Conservation (phyloP, 2,888 invertebrate species). For the Tipula vernalis region DNA sequence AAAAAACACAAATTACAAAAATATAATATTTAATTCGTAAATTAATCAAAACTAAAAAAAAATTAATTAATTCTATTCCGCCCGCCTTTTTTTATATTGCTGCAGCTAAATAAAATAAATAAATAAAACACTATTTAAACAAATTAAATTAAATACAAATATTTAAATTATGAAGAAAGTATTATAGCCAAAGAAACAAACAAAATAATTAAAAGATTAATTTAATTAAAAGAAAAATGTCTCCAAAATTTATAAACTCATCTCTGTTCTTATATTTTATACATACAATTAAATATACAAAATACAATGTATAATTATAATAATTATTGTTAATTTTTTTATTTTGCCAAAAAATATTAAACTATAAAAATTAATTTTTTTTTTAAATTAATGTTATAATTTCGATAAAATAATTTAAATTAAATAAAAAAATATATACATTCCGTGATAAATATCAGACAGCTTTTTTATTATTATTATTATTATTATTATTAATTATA, state of each 20-base stretch:
- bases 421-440: neutral
- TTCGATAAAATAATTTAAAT: neutral
- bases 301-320: neutral
- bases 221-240: neutral
- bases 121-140: neutral
- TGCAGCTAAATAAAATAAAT: neutral
- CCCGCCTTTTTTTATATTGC: neutral
- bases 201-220: neutral
- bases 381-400: neutral
- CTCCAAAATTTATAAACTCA: neutral
- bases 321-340: neutral
- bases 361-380: neutral
- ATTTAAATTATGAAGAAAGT: neutral
- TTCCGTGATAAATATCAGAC: constrained; percentile 8
- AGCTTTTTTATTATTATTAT: neutral
- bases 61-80: neutral
- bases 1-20: neutral
- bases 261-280: neutral
- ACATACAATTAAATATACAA: neutral
- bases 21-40: neutral
- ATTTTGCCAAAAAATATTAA: constrained; percentile 5
- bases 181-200: neutral
- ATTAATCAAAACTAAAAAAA: neutral
- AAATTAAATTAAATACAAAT: neutral
- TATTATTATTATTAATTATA: neutral